Percentiles rank a stretch among this genome's conserved stretches.
Evolutionary conservation across 2,888 invertebrate species (phyloP).

Genomic region (Eumacrocentrus americanus): DNA sequence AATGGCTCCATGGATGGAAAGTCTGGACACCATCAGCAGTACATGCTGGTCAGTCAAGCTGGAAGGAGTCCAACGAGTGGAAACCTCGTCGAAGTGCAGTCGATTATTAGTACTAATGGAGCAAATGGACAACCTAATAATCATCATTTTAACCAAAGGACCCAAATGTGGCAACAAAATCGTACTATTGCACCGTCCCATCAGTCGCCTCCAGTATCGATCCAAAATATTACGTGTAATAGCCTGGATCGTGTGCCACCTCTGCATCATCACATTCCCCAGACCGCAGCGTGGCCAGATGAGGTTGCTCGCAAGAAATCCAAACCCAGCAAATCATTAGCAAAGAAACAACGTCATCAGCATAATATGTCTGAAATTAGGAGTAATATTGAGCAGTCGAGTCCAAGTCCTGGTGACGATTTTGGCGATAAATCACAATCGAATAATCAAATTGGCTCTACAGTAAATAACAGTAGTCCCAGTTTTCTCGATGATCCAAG

Average conservation of each 20-base stretch:
- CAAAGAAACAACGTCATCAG: slow-evolving; percentile 54
- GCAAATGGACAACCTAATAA: slow-evolving; percentile 48
- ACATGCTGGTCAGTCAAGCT: slow-evolving; percentile 48
- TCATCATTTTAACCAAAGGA: slow-evolving; percentile 59
- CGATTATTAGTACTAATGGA: slow-evolving; percentile 40
- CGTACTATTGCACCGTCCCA: slow-evolving; percentile 42
- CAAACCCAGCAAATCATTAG: slow-evolving; percentile 65
- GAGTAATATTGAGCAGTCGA: slow-evolving; percentile 46
- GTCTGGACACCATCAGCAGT: slow-evolving; percentile 41
- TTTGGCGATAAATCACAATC: slow-evolving; percentile 48
- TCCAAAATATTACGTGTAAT: slow-evolving; percentile 61
- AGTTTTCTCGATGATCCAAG: slow-evolving; percentile 92
- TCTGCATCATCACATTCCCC: slow-evolving; percentile 72
- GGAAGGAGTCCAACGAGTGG: slow-evolving; percentile 49
- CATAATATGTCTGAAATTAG: slow-evolving; percentile 37
- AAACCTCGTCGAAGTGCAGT: slow-evolving; percentile 49
- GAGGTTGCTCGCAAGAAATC: slow-evolving; percentile 69
- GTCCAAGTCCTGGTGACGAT: slow-evolving; percentile 49
- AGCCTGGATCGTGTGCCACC: slow-evolving; percentile 76
- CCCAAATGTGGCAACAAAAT: slow-evolving; percentile 69
- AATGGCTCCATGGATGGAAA: slow-evolving; percentile 44
- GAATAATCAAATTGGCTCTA: slow-evolving; percentile 37
- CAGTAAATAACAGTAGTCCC: slow-evolving; percentile 64
- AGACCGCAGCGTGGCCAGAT: slow-evolving; percentile 65
- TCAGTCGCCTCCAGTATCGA: slow-evolving; percentile 41